These are phyloP conservation scores for Phalacrocorax aristotelis DNA, from an alignment of 2,113 vertebrate genomes.

Conservation along the genomic window DNA sequence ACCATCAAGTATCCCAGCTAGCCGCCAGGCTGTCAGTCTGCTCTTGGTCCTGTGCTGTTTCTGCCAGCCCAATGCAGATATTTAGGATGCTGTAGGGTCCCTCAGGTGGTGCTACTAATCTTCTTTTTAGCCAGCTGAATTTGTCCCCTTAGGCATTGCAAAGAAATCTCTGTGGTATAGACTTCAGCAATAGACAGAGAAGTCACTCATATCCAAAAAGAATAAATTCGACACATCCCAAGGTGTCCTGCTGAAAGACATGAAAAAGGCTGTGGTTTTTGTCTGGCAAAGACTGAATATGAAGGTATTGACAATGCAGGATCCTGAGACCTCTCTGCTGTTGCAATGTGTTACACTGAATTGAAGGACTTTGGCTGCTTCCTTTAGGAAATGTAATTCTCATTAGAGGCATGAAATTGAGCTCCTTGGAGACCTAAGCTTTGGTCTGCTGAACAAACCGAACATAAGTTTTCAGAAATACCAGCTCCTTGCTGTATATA, in stretches of 20 bases:
- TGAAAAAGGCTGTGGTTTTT: neutral
- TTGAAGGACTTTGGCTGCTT: constrained; percentile 12
- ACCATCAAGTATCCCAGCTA: neutral
- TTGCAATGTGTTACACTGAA: neutral
- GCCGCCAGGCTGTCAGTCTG: neutral
- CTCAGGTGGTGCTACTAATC: neutral
- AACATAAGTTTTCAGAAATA: neutral
- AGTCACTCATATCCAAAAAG: neutral
- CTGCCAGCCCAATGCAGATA: neutral
- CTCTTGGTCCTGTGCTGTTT: neutral
- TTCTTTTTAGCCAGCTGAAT: neutral
- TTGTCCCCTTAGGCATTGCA: neutral
- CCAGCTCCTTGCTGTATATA: neutral
- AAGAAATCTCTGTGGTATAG: neutral
- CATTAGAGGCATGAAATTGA: constrained; percentile 23
- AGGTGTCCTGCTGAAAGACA: neutral
- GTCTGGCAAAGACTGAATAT: neutral
- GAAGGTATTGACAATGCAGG: neutral
- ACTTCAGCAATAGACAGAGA: neutral
- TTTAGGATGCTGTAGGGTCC: neutral
- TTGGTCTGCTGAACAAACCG: neutral
- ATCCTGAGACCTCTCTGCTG: neutral
- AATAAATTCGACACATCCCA: neutral
- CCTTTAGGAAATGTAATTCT: constrained; percentile 41
- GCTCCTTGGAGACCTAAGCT: constrained; percentile 1